phyloP scores from a whole-genome alignment of 2,888 invertebrate species.

The Heliconius erato region DNA sequence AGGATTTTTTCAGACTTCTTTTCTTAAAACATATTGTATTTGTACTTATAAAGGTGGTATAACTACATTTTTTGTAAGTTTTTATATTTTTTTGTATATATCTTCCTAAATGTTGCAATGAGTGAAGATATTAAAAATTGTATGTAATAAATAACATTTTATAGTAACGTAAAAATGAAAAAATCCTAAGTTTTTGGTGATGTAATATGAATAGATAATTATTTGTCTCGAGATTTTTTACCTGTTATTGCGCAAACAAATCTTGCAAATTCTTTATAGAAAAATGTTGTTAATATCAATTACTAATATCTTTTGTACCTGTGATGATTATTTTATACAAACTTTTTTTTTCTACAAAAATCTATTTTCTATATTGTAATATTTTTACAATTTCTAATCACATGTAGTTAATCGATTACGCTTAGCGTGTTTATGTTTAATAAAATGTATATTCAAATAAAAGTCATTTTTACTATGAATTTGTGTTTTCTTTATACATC shows the following conservation, averaged over 20 bases:
- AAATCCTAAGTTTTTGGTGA: too few relatives aligned
- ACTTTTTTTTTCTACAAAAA: not conserved
- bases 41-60: not conserved
- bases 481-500: not conserved
- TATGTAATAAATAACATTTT: too few relatives aligned
- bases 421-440: conserved; percentile 15
- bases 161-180: too few relatives aligned
- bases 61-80: too few relatives aligned
- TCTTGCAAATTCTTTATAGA: not conserved
- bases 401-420: not conserved
- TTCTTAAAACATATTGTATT: too few relatives aligned
- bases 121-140: not conserved
- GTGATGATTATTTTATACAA: not conserved
- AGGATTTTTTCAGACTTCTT: not conserved
- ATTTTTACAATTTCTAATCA: conserved; percentile 2
- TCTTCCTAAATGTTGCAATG: too few relatives aligned
- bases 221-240: not conserved
- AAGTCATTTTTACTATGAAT: not conserved
- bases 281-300: not conserved
- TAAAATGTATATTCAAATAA: conserved; percentile 8
- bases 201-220: not conserved
- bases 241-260: not conserved
- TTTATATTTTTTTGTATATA: too few relatives aligned
- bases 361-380: not conserved
- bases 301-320: not conserved